phyloP scores from a whole-genome alignment of 2,888 invertebrate species.

The Cristatella mucedo region DNA sequence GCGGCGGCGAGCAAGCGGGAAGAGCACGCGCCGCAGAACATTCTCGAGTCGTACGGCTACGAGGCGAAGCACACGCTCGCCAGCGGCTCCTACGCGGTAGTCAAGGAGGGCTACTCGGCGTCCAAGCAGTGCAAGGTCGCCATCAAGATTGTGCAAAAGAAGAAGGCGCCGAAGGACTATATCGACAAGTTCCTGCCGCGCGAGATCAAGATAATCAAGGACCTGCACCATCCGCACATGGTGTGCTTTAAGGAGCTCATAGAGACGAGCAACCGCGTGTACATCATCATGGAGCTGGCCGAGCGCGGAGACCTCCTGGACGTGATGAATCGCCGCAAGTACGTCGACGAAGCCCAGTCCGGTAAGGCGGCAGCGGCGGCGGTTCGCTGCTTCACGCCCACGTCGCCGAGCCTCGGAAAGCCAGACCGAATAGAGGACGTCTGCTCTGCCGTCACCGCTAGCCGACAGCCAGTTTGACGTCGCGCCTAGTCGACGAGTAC shows the following conservation, averaged over 20 bases:
- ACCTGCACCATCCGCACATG: slow-evolving; percentile 22
- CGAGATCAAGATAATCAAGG: slow-evolving; percentile 26
- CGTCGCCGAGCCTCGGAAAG: too few species aligned
- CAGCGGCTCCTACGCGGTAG: slow-evolving; percentile 28
- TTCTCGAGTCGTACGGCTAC: slow-evolving; percentile 22
- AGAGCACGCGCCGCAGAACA: too few species aligned
- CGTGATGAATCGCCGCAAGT: slow-evolving; percentile 16
- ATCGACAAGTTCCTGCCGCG: slow-evolving; percentile 30
- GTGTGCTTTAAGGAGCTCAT: slow-evolving; percentile 23
- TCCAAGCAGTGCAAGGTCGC: slow-evolving; percentile 25
- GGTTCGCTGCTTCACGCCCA: slow-evolving; percentile 25
- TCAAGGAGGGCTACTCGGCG: slow-evolving; percentile 24
- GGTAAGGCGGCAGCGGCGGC: slow-evolving; percentile 23
- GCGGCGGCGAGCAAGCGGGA: too few species aligned
- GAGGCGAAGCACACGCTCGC: slow-evolving; percentile 23
- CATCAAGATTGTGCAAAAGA: slow-evolving; percentile 30
- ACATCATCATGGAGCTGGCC: slow-evolving; percentile 30
- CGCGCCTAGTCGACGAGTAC: too few species aligned
- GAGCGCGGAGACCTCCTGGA: slow-evolving; percentile 25
- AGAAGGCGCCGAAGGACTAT: slow-evolving; percentile 25
- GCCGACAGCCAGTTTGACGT: too few species aligned
- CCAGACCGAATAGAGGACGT: too few species aligned
- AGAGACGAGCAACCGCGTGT: slow-evolving; percentile 29
- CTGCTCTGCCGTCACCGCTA: too few species aligned
- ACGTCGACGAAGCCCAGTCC: slow-evolving; percentile 19